Evolutionary conservation across 2,113 vertebrate species (phyloP), one percentile per base, ranked within the genome.

Genomic region (Pavo muticus): DNA sequence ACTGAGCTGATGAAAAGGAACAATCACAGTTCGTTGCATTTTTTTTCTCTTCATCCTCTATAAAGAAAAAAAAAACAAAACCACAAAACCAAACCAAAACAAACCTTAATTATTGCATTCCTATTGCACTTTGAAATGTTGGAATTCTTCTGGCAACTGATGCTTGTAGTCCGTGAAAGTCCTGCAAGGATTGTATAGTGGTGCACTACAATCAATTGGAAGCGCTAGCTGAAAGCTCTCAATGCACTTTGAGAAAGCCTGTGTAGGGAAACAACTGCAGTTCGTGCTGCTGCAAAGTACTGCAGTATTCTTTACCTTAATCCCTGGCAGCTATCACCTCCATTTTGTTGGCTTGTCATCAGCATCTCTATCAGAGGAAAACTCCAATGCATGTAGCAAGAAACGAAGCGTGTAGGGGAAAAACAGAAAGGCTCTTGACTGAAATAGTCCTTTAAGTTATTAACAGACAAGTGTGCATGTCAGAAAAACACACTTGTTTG

Each of bases 401-500:
- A 96, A 96, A 80, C 6, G 45, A 95, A 95, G 81, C 87, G 18
- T 96, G 94, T 85, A 94, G 59, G 80, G 91, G 91, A 80, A 88
- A 92, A 94, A 88, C 86, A 32, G 47, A 87, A 90, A 94, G 77
- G 54, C 80, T 84, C 56, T 82, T 81, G 92, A 72, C 94, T 95
- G 82, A 95, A 94, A 88, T 72, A 86, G 79, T 96, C 80, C 71
- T 90, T 88, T 77, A 87, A 89, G 47, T 95, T 93, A 94, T 87
- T 94, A 97, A 50, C 77, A 71, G 93, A 95, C 88, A 96, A 97
- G 90, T 93, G 77, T 96, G 90, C 88, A 92, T 92, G 95, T 95
- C 95, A 96, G 84, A 70, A 94, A 97, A 93, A 92, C 79, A 90
- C 90, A 91, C 77, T 95, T 97, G 93, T 96, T 97, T 96, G 91